Evolutionary conservation across 2,113 vertebrate species (phyloP).

Genomic region (Pluvialis apricaria): DNA sequence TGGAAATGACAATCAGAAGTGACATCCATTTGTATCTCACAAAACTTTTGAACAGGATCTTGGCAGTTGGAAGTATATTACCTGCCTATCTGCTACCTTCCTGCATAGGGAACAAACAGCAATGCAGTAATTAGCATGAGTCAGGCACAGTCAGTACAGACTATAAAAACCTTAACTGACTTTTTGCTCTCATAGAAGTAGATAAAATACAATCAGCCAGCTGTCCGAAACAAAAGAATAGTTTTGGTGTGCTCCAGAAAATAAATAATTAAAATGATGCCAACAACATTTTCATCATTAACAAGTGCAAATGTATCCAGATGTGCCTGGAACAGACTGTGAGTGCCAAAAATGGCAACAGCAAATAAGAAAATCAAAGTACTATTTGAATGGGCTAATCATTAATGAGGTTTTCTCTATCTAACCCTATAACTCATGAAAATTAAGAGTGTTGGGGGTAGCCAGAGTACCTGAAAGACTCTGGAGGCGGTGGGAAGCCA

Average conservation of each 20-base stretch:
- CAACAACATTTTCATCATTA: background rate
- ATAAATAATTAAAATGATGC: background rate
- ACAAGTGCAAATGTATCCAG: background rate
- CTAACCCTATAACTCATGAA: background rate
- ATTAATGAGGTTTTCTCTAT: background rate
- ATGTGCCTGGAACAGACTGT: background rate
- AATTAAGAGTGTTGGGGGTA: background rate
- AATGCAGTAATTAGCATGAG: background rate
- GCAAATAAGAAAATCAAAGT: background rate
- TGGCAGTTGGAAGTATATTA: background rate
- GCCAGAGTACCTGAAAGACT: background rate
- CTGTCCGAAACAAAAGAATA: background rate
- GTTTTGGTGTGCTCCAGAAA: background rate
- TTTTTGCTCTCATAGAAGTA: background rate
- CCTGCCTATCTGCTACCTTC: background rate
- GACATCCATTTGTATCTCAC: background rate
- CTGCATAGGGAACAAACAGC: background rate
- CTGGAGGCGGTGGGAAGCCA: background rate
- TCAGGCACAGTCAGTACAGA: background rate
- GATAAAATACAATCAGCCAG: background rate
- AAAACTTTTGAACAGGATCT: background rate
- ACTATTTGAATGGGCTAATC: background rate
- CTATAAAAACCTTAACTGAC: background rate
- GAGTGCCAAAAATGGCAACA: background rate
- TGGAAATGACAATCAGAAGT: background rate